Percentiles rank a stretch among this genome's conserved stretches.
phyloP scores from a whole-genome alignment of 2,888 invertebrate genomes.

The Drosophila infuscata region DNA sequence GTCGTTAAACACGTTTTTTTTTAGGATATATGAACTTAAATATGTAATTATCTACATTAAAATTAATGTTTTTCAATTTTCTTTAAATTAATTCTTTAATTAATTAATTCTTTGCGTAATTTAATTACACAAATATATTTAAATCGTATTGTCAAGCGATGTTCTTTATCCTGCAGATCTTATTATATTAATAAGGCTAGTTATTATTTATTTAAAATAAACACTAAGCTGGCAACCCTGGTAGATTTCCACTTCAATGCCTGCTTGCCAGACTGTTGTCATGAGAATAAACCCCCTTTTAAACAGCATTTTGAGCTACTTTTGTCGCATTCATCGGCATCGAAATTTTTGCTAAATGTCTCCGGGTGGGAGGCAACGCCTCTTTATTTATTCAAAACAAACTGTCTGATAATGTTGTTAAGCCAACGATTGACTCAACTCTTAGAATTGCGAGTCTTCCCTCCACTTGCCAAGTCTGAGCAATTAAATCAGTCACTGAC shows the following conservation, averaged over 20 bases:
- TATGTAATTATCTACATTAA: not conserved
- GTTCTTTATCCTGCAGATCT: not conserved
- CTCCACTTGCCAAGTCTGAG: conserved; percentile 14
- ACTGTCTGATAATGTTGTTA: conserved; percentile 37
- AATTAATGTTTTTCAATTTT: too few relatives aligned
- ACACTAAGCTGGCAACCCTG: conserved; percentile 38
- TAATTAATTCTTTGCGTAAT: not conserved
- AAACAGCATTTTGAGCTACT: conserved; percentile 21
- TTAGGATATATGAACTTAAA: not conserved
- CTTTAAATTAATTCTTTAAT: too few relatives aligned
- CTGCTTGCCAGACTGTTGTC: conserved; percentile 43
- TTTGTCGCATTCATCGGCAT: conserved; percentile 41
- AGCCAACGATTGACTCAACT: conserved; percentile 49
- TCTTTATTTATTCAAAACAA: conserved; percentile 16
- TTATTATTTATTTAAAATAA: not conserved
- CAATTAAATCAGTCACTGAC: conserved; percentile 38
- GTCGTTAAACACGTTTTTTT: not conserved
- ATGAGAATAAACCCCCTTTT: not conserved
- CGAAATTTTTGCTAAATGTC: conserved; percentile 44
- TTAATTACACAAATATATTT: not conserved
- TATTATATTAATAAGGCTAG: not conserved
- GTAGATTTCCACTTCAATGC: conserved; percentile 41
- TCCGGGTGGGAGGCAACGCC: conserved; percentile 16
- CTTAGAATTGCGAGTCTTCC: conserved; percentile 8
- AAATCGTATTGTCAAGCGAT: not conserved